Evolutionary conservation across 2,113 vertebrate genomes (phyloP).

Genomic region (Brachypodius melanocephalos): DNA sequence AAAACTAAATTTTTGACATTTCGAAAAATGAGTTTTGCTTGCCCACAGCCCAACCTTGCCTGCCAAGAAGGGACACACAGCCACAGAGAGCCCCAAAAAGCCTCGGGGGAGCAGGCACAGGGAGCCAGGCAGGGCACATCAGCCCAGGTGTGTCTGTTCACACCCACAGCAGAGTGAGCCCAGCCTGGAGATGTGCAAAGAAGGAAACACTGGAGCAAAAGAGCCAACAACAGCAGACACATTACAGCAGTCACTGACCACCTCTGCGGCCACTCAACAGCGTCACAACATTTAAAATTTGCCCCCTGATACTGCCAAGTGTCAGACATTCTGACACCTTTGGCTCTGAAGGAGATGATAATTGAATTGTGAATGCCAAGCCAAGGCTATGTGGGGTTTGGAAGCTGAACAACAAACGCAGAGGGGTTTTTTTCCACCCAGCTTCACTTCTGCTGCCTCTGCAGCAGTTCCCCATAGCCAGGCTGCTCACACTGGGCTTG

Average conservation of each 20-base stretch:
- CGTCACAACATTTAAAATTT: neutral
- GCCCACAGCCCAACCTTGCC: neutral
- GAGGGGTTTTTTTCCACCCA: conserved; percentile 25
- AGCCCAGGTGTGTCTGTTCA: neutral
- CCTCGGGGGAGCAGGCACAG: neutral
- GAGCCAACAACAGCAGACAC: neutral
- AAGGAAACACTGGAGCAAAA: neutral
- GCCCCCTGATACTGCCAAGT: neutral
- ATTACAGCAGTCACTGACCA: neutral
- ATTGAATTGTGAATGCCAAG: neutral
- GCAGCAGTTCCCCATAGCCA: conserved; percentile 40
- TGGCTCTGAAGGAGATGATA: neutral
- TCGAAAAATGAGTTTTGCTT: neutral
- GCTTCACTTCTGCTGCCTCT: conserved; percentile 59
- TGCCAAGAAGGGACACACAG: neutral
- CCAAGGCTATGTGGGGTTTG: neutral
- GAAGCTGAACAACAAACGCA: neutral
- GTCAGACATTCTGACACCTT: neutral
- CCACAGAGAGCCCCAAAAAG: neutral
- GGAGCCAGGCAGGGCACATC: neutral
- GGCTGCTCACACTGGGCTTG: neutral
- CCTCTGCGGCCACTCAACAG: neutral
- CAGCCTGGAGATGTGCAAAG: neutral
- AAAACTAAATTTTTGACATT: neutral
- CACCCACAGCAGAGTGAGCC: neutral